Evolutionary conservation across 1,140 invertebrate species (phyloP), one percentile per base, ranked within the genome.

Genomic region (Eurosta solidaginis): DNA sequence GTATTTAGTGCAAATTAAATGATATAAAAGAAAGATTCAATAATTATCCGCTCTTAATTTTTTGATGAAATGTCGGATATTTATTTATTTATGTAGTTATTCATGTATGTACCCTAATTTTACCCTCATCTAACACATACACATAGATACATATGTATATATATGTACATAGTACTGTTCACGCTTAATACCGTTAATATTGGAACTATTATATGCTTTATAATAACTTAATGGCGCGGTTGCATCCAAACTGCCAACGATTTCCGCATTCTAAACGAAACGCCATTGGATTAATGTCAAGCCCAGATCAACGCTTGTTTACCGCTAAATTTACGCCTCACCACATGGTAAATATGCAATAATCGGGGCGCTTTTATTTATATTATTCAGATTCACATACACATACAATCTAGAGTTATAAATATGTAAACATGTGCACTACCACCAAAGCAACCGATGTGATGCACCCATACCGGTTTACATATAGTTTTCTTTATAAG

Each of bases 311-410:
- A 52, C 73, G 22, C 77, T 44, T 45, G 68, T 81, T 78, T 76
- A 49, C 75, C 77, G 77, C 77, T 77, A 78, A 68, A 77, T 79
- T 83, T 78, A 79, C 82, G 80, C 80, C 77, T 80, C 79, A 76
- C 54, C 40, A 45, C 33, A 40, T 40, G 27, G 22, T 9, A 25
- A 59, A 77, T 20, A 52, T 50, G 52, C 49, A 33, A 50, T 14
- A 33, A 49, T 36, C 27, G 33, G 25, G 4, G 5, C 14, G n/a
- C 25, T 29, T 17, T 27, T 27, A 77, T 77, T 42, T 29, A 33
- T 44, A 40, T 27, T 25, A 54, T n/a, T 17, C 20, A 27, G 40
- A 45, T 27, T 10, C 22, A 76, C 47, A 42, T 20, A 40, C 20
- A 25, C 33, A 36, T 49, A 27, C 22, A 40, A 54, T 54, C 40